These are phyloP conservation scores for Chromobotia macracanthus DNA, from an alignment of 2,797 vertebrate genomes.

Conservation along the genomic window DNA sequence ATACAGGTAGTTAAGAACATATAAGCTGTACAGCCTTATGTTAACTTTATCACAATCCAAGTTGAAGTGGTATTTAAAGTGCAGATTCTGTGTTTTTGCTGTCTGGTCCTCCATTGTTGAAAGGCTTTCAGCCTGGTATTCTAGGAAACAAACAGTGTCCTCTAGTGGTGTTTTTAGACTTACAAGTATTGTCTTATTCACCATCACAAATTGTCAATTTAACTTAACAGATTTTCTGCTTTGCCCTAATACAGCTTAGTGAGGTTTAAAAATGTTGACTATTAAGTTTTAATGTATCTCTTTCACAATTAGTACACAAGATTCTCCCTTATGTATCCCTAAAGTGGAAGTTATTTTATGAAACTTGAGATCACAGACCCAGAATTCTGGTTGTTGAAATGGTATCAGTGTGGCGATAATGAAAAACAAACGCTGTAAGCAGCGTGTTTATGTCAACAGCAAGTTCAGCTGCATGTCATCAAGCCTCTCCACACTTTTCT, in stretches of 20 bases:
- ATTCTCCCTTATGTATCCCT: background rate
- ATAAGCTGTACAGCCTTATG: no score
- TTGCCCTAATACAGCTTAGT: no score
- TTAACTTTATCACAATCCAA: no score
- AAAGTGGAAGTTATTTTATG: background rate
- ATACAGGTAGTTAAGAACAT: constrained; percentile 22
- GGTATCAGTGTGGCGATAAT: background rate
- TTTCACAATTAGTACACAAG: no score
- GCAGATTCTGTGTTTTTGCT: no score
- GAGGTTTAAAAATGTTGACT: background rate
- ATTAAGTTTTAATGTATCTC: no score
- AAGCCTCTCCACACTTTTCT: constrained; percentile 21
- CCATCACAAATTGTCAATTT: no score
- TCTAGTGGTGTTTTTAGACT: constrained; percentile 50
- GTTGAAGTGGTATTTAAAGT: no score
- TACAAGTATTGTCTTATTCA: no score
- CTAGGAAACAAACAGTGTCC: constrained; percentile 46
- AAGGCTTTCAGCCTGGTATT: background rate
- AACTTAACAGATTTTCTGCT: no score
- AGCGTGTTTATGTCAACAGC: constrained; percentile 9
- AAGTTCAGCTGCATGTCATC: constrained; percentile 5
- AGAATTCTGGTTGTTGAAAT: constrained; percentile 12
- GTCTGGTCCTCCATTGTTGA: no score
- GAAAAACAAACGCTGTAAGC: background rate
- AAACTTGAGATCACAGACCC: background rate